These are phyloP conservation scores for Incurvaria masculella DNA, from an alignment of 2,888 invertebrate genomes.

Conservation along the genomic window DNA sequence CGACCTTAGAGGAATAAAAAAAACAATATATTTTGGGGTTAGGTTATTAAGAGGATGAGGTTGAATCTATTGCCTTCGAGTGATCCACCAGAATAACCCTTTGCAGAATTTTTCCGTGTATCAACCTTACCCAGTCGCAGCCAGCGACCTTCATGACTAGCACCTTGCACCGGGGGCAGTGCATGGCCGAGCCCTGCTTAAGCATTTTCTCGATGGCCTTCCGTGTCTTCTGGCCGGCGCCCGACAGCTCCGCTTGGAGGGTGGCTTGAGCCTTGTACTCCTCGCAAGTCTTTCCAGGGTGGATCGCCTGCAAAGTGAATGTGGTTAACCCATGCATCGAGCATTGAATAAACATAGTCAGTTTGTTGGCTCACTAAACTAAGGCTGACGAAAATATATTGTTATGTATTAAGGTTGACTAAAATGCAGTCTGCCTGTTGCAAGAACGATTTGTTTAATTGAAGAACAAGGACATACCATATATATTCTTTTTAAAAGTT, in stretches of 20 bases:
- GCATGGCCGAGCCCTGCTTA: conserved; percentile 78
- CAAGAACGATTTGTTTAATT: too few species aligned
- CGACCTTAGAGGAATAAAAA: too few species aligned
- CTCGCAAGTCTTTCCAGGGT: conserved; percentile 75
- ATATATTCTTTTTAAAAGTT: too few species aligned
- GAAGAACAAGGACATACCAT: too few species aligned
- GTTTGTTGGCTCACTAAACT: conserved; percentile 14
- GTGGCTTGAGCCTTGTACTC: conserved; percentile 68
- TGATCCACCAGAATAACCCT: too few species aligned
- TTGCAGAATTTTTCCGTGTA: too few species aligned
- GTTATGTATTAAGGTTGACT: too few species aligned
- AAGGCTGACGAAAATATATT: neutral
- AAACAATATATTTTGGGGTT: too few species aligned
- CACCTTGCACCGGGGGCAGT: conserved; percentile 77
- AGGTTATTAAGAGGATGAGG: too few species aligned
- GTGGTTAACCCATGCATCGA: too few species aligned
- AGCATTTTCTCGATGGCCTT: conserved; percentile 72
- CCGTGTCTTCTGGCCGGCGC: conserved; percentile 59
- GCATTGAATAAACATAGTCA: neutral
- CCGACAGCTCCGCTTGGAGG: conserved; percentile 26
- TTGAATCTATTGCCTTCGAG: too few species aligned
- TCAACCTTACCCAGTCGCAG: conserved; percentile 91
- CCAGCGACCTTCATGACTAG: conserved; percentile 90
- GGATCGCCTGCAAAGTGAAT: conserved; percentile 71
- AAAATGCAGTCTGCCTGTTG: conserved; percentile 11